Evolutionary conservation across 2,797 vertebrate genomes (phyloP).

Genomic region (Eutrigla gurnardus): DNA sequence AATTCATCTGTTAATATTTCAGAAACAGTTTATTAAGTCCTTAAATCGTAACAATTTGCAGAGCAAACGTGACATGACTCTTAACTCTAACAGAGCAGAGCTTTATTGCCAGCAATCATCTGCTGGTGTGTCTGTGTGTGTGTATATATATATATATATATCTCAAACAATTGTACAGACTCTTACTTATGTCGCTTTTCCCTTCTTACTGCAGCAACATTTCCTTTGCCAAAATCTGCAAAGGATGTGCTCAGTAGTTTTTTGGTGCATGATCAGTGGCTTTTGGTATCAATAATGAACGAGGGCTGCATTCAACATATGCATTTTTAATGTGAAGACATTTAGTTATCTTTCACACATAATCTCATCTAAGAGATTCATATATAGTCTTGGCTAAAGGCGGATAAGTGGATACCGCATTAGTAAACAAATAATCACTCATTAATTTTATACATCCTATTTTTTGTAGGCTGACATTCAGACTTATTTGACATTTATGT

Average conservation of each 20-base stretch:
- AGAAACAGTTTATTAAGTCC: slow-evolving; percentile 69
- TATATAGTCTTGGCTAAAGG: neutral
- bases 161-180: slow-evolving; percentile 1
- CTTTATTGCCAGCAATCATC: slow-evolving; percentile 53
- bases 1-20: slow-evolving; percentile 69
- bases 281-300: slow-evolving; percentile 53
- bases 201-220: neutral
- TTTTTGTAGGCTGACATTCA: neutral
- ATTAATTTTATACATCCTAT: neutral
- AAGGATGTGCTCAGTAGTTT: slow-evolving; percentile 5
- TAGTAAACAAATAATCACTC: neutral
- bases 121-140: slow-evolving; percentile 17
- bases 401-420: neutral
- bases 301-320: slow-evolving; percentile 36
- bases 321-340: slow-evolving; percentile 53
- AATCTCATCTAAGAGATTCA: slow-evolving; percentile 13
- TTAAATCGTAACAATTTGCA: slow-evolving; percentile 66
- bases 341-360: slow-evolving; percentile 39
- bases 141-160: slow-evolving; percentile 2
- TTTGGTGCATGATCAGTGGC: slow-evolving; percentile 28
- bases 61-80: slow-evolving; percentile 54
- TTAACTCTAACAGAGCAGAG: slow-evolving; percentile 30
- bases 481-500: too few species aligned
- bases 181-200: neutral
- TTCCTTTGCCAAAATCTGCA: neutral